Evolutionary conservation across 2,113 vertebrate species (phyloP).

Genomic region (Tenrec ecaudatus): DNA sequence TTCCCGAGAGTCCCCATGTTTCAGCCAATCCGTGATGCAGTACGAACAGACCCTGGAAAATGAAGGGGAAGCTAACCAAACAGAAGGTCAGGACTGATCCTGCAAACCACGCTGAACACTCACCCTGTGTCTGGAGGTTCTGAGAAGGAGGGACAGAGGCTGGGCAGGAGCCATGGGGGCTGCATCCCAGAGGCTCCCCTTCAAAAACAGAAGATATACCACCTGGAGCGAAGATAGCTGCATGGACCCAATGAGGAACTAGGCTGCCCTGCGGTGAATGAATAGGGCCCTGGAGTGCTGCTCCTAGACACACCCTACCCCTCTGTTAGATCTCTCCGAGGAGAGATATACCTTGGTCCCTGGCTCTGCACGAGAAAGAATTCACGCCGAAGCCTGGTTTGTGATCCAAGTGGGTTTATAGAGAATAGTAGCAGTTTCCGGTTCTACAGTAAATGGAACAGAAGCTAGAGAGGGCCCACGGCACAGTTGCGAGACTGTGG

Average conservation of each 20-base stretch:
- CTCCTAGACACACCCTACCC: too few species aligned
- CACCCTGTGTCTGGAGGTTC: neutral
- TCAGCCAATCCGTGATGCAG: too few species aligned
- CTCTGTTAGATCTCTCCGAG: too few species aligned
- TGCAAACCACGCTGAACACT: neutral
- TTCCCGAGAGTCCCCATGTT: neutral
- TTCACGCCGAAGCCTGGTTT: too few species aligned
- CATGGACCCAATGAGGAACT: neutral
- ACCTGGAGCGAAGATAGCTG: neutral
- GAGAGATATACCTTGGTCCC: too few species aligned
- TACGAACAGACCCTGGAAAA: neutral
- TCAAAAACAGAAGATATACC: neutral
- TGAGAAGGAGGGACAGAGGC: neutral
- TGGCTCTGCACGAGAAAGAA: too few species aligned
- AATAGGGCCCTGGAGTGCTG: neutral
- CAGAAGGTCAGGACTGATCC: fast-evolving
- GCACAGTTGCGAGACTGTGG: too few species aligned
- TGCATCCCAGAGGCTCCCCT: neutral
- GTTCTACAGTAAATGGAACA: too few species aligned
- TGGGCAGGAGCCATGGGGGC: neutral
- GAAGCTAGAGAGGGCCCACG: too few species aligned
- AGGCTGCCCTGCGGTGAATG: neutral
- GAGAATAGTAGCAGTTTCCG: too few species aligned
- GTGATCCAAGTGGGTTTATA: too few species aligned
- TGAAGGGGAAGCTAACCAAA: neutral